phyloP scores from a whole-genome alignment of 2,797 vertebrate genomes.

The Crypturellus tataupa region DNA sequence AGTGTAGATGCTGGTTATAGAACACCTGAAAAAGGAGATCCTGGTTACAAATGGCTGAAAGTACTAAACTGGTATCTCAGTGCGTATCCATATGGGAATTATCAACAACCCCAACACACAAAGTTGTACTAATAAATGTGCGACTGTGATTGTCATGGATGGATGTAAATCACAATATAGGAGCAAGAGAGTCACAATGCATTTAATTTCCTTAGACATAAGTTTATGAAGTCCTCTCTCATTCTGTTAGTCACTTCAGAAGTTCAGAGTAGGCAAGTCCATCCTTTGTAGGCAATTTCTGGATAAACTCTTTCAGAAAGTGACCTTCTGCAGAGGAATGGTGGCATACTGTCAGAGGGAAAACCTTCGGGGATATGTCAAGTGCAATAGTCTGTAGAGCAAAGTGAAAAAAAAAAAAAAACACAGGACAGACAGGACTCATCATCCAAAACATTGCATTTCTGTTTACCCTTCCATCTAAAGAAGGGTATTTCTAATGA shows the following conservation, averaged over 20 bases:
- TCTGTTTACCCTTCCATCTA: conserved; percentile 28
- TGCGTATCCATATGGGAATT: neutral
- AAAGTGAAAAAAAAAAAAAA: conserved; percentile 4
- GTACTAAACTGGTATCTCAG: neutral
- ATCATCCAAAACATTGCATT: neutral
- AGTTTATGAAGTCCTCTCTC: neutral
- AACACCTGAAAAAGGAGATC: neutral
- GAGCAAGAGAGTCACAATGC: neutral
- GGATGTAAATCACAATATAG: neutral
- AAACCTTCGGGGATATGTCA: neutral
- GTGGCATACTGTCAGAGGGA: neutral
- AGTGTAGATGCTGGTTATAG: neutral
- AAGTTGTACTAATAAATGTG: neutral
- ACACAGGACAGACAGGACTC: neutral
- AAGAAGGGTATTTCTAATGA: neutral
- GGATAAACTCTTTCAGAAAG: neutral
- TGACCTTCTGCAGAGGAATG: neutral
- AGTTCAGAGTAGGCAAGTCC: neutral
- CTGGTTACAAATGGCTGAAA: neutral
- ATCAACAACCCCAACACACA: neutral
- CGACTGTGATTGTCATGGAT: neutral
- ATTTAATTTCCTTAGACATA: conserved; percentile 10
- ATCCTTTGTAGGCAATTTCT: neutral
- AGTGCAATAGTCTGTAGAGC: neutral
- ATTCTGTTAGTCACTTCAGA: neutral